phyloP scores from a whole-genome alignment of 2,797 vertebrate genomes.

The Anas flavirostris region DNA sequence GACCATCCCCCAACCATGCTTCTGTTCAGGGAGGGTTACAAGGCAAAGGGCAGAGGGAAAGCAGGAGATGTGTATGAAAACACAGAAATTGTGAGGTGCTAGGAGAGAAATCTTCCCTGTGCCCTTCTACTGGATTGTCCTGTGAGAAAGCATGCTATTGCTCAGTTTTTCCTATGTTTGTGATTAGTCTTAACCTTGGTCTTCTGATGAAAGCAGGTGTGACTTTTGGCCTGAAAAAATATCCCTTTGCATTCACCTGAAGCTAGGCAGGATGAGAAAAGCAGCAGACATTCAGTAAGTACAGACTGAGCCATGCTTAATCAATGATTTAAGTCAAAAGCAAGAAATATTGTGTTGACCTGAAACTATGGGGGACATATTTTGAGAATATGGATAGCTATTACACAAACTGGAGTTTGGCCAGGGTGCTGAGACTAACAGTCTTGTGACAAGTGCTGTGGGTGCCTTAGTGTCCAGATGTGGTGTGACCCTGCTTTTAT shows the following conservation, averaged over 20 bases:
- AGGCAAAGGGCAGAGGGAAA: not conserved
- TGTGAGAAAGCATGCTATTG: not conserved
- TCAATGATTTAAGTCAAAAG: not conserved
- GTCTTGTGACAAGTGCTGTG: not conserved
- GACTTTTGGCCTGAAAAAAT: not conserved
- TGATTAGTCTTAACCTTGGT: not conserved
- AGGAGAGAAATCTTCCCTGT: not conserved
- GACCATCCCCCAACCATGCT: not conserved
- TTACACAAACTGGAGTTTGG: not conserved
- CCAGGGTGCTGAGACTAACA: not conserved
- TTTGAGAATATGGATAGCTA: not conserved
- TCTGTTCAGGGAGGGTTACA: fast-evolving
- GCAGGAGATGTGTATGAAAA: not conserved
- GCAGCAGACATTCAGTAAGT: not conserved
- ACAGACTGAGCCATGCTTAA: not conserved
- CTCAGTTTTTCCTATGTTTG: not conserved
- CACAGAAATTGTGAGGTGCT: not conserved
- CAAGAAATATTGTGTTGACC: not conserved
- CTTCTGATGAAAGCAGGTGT: not conserved
- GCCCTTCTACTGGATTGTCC: not conserved
- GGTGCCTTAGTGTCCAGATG: not conserved
- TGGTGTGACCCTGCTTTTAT: not conserved
- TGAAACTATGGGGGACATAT: not conserved
- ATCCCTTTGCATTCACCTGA: not conserved
- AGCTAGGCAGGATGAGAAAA: not conserved